Percentiles rank a stretch among this genome's conserved stretches.
These are phyloP conservation scores for Punctoribates punctum DNA, from an alignment of 2,888 invertebrate species.

Conservation along the genomic window DNA sequence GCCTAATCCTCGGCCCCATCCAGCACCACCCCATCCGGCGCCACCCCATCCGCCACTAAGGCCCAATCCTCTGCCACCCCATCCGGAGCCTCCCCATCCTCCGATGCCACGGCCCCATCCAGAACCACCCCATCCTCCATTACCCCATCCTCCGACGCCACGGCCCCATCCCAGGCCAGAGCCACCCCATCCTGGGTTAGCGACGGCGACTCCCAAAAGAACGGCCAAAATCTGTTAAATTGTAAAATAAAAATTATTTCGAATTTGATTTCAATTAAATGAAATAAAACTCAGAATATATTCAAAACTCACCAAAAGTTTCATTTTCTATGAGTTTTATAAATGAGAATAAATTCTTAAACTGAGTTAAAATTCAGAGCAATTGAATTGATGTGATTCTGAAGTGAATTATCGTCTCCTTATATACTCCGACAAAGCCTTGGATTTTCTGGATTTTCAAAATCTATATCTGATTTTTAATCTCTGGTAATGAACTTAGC, in stretches of 20 bases:
- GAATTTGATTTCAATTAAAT: background rate
- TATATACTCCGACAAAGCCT: conserved; percentile 3
- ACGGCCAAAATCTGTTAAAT: background rate
- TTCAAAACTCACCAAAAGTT: conserved; percentile 9
- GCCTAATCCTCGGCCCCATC: background rate
- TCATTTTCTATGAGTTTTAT: background rate
- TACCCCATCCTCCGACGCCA: background rate
- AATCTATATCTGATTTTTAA: background rate
- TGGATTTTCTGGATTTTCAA: background rate
- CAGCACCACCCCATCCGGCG: background rate
- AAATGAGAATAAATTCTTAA: background rate
- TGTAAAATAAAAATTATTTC: background rate
- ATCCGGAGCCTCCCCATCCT: background rate
- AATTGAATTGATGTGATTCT: background rate
- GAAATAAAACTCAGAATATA: background rate
- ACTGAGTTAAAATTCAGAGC: background rate
- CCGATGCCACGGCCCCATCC: background rate
- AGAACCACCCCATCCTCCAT: too few relatives aligned
- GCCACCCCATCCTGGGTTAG: background rate
- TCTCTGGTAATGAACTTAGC: conserved; percentile 26
- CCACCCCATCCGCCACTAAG: background rate
- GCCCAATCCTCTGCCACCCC: background rate
- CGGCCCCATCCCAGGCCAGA: background rate
- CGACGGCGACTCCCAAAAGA: background rate
- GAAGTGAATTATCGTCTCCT: background rate